phyloP scores from a whole-genome alignment of 2,797 vertebrate species.

The Melanotaenia nigrans region DNA sequence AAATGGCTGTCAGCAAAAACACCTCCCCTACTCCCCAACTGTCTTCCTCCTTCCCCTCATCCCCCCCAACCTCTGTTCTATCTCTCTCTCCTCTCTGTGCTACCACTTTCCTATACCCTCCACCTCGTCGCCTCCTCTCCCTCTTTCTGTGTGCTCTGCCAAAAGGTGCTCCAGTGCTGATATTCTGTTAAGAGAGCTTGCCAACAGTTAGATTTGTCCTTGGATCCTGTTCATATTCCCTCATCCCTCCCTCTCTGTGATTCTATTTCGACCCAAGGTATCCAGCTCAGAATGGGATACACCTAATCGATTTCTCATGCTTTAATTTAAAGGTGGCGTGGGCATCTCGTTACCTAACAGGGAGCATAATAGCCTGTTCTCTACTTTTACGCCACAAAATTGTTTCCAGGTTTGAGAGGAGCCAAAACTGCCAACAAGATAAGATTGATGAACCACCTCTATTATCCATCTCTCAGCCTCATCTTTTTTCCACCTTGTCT shows the following conservation, averaged over 20 bases:
- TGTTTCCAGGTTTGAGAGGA: conserved; percentile 28
- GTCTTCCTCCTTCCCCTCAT: conserved; percentile 70
- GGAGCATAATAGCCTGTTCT: conserved; percentile 54
- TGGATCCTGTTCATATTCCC: conserved; percentile 78
- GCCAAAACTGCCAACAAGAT: conserved; percentile 67
- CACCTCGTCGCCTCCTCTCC: conserved; percentile 35
- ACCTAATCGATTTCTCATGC: conserved; percentile 76
- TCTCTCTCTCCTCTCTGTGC: conserved; percentile 63
- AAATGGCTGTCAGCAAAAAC: conserved; percentile 86
- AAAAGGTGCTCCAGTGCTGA: conserved; percentile 86
- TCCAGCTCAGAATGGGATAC: conserved; percentile 69
- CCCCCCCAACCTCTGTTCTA: conserved; percentile 68
- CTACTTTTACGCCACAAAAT: conserved; percentile 55
- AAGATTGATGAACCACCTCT: conserved; percentile 65
- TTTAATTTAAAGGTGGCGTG: conserved; percentile 75
- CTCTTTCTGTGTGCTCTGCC: conserved; percentile 74
- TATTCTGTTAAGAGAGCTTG: conserved; percentile 82
- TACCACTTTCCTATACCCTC: conserved; percentile 68
- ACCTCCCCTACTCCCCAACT: conserved; percentile 77
- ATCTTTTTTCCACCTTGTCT: conserved; percentile 47
- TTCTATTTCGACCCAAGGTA: conserved; percentile 73
- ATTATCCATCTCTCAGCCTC: conserved; percentile 55
- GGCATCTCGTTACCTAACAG: conserved; percentile 68
- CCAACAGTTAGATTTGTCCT: conserved; percentile 88
- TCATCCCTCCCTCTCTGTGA: conserved; percentile 61